Evolutionary conservation across 1,140 invertebrate genomes (phyloP), one percentile per base, ranked within the genome.

Genomic region (Chironomus tepperi): DNA sequence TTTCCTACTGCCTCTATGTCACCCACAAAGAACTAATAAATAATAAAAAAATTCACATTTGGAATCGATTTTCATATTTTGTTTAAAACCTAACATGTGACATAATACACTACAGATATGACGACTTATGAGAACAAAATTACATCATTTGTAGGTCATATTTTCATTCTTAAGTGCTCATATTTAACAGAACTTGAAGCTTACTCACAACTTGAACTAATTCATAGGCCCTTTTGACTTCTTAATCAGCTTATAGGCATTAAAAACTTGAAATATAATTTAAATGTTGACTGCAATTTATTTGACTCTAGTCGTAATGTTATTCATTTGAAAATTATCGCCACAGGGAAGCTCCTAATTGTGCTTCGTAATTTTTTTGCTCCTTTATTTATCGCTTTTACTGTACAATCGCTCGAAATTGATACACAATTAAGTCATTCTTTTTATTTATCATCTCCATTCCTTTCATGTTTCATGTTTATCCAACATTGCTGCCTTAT

Each of bases 391-490:
- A 47, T n/a, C 15, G 12, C 47, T 57, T 12, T 57, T 12, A 5
- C 12, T 57, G 5, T 57, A 15, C 15, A 15, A 57, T 15, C 3
- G 47, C 47, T n/a, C 0, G n/a, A 57, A 57, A 57, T 57, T 57
- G 47, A 57, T 57, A 57, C n/a, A 57, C 47, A 57, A 57, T 57
- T 57, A 57, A 57, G 47, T 57, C 47, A 57, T 57, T 57, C 47
- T n/a, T 12, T 15, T n/a, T 57, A 34, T 34, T 34, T 34, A 34
- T 57, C 12, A 12, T 57, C 47, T 57, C 43, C 47, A 57, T 57
- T 57, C 43, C 8, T 47, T 47, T 47, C 24, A 34, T 34, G 24
- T 34, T 34, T 34, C 24, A 34, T 34, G 24, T 34, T 34, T 34
- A 34, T 34, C 24, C 1, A 34, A 34, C 24, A 34, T 34, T 34